These are phyloP conservation scores for Aphidoletes aphidimyza DNA, from an alignment of 2,888 invertebrate genomes.

Conservation along the genomic window DNA sequence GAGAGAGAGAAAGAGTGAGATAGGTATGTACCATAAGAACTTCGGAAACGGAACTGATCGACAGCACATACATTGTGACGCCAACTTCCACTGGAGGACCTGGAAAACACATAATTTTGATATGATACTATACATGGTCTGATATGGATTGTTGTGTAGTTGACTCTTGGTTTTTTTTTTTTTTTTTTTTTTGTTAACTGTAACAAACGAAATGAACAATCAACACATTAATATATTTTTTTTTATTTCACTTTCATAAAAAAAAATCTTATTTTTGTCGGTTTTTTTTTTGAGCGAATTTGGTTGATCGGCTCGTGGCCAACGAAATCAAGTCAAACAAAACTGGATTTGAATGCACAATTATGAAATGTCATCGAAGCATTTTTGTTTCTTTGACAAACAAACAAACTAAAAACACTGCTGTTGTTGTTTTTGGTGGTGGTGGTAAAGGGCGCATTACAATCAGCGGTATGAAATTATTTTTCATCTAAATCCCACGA, in stretches of 20 bases:
- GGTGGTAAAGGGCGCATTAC: too few relatives aligned
- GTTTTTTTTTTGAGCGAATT: too few relatives aligned
- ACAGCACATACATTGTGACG: slow-evolving; percentile 98
- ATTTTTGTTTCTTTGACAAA: too few relatives aligned
- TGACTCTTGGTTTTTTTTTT: slow-evolving; percentile 55
- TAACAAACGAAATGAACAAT: slow-evolving; percentile 29
- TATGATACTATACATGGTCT: slow-evolving; percentile 61
- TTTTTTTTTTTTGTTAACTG: slow-evolving; percentile 21
- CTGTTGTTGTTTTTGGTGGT: too few relatives aligned
- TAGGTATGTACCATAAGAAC: slow-evolving; percentile 89
- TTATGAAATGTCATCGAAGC: too few relatives aligned
- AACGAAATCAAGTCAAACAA: too few relatives aligned
- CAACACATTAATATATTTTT: not conserved
- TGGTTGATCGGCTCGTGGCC: too few relatives aligned
- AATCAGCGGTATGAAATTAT: too few relatives aligned
- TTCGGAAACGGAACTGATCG: slow-evolving; percentile 98
- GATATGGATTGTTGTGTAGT: slow-evolving; percentile 44
- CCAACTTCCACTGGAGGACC: slow-evolving; percentile 97
- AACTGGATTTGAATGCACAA: too few relatives aligned
- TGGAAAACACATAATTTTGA: slow-evolving; percentile 69
- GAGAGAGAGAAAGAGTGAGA: slow-evolving; percentile 30
- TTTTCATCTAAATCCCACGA: too few relatives aligned
- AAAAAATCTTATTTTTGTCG: too few relatives aligned
- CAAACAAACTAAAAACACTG: too few relatives aligned
- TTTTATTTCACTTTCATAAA: not conserved